These are phyloP conservation scores for Cryptus viduatorius DNA, from an alignment of 2,888 invertebrate genomes.

Conservation along the genomic window DNA sequence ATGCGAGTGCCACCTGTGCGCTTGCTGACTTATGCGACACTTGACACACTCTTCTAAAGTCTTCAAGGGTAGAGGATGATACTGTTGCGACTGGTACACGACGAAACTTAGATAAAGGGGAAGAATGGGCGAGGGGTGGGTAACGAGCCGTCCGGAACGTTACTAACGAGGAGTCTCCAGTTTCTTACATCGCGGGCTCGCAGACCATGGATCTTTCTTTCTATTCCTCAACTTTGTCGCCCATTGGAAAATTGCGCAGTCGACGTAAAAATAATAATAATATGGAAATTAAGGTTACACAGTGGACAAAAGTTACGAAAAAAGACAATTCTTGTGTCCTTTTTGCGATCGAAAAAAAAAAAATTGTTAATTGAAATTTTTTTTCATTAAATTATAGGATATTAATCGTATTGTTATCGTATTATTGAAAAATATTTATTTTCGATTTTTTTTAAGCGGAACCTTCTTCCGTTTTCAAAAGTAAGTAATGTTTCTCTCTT, in stretches of 20 bases:
- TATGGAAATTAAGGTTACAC: not conserved
- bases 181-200: conserved; percentile 14
- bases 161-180: conserved; percentile 44
- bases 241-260: not conserved
- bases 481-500: not conserved
- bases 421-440: too few species aligned
- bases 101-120: conserved; percentile 42
- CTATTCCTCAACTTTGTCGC: not conserved
- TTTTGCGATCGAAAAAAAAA: not conserved
- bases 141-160: conserved; percentile 64
- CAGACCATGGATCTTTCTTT: conserved; percentile 6
- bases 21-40: conserved; percentile 80
- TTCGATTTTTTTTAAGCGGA: not conserved
- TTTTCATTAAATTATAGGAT: too few species aligned
- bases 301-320: too few species aligned
- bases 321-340: too few species aligned
- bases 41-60: conserved; percentile 78
- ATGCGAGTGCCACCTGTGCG: conserved; percentile 40
- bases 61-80: conserved; percentile 9
- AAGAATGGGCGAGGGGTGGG: conserved; percentile 45
- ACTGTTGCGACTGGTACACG: conserved; percentile 31
- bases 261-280: not conserved
- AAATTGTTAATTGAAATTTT: too few species aligned
- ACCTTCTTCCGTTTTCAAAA: not conserved
- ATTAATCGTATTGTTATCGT: too few species aligned